phyloP scores from a whole-genome alignment of 2,113 vertebrate genomes.

The Poicephalus gulielmi region DNA sequence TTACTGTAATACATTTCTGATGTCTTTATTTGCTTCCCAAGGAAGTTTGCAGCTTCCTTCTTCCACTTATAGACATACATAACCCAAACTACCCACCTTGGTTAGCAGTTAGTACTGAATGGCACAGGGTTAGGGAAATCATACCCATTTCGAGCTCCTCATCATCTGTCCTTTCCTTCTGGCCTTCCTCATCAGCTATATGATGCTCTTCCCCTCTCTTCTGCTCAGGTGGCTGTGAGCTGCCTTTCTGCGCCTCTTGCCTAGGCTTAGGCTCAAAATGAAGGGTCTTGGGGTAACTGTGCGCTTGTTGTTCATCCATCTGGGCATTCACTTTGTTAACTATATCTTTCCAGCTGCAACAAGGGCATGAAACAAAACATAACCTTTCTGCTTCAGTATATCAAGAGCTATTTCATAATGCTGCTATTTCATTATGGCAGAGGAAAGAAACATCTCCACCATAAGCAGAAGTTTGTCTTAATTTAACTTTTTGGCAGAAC shows the following conservation, averaged over 20 bases:
- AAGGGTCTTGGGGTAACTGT: not conserved
- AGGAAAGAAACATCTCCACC: not conserved
- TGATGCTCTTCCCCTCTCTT: not conserved
- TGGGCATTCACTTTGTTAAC: conserved; percentile 30
- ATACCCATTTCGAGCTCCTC: conserved; percentile 57
- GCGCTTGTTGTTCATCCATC: not conserved
- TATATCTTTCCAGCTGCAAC: conserved; percentile 53
- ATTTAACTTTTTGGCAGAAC: not conserved
- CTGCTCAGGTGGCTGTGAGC: not conserved
- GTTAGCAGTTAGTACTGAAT: not conserved
- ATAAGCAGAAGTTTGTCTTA: not conserved
- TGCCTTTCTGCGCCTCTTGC: not conserved
- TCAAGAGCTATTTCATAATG: not conserved
- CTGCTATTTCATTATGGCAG: not conserved
- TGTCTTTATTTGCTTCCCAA: not conserved
- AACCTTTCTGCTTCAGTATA: not conserved
- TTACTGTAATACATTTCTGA: not conserved
- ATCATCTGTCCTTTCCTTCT: not conserved
- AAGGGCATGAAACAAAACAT: not conserved
- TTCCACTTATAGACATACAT: not conserved
- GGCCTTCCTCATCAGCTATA: not conserved
- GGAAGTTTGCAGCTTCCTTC: not conserved
- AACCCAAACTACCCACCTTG: not conserved
- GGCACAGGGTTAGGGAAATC: not conserved
- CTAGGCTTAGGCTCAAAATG: not conserved